These are phyloP conservation scores for Troilus luridus DNA, from an alignment of 2,888 invertebrate species.

Conservation along the genomic window DNA sequence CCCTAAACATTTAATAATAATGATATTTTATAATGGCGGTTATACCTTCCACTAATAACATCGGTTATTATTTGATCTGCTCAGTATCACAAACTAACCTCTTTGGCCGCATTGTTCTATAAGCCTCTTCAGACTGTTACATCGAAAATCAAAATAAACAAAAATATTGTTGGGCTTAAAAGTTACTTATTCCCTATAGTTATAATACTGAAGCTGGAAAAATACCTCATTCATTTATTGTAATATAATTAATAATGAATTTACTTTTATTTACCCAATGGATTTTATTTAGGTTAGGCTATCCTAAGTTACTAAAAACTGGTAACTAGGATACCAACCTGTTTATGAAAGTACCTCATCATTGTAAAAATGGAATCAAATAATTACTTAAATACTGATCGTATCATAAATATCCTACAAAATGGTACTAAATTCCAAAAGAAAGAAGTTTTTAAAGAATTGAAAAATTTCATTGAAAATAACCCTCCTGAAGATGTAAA, in stretches of 20 bases:
- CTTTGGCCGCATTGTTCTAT: too few relatives aligned
- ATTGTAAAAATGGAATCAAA: not conserved
- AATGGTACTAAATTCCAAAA: slow-evolving; percentile 59
- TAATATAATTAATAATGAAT: not conserved
- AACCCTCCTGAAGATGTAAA: slow-evolving; percentile 26
- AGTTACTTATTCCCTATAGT: not conserved
- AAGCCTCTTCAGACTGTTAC: too few relatives aligned
- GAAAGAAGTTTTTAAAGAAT: slow-evolving; percentile 57
- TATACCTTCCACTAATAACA: too few relatives aligned
- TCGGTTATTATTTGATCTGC: too few relatives aligned
- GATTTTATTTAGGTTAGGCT: not conserved
- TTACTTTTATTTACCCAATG: not conserved
- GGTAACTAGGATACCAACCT: slow-evolving; percentile 20
- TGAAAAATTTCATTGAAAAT: not conserved
- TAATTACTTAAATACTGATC: slow-evolving; percentile 47
- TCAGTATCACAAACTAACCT: too few relatives aligned
- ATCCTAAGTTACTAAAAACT: not conserved
- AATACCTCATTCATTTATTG: not conserved
- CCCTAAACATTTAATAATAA: too few relatives aligned
- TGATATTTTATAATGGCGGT: too few relatives aligned
- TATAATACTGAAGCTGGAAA: not conserved
- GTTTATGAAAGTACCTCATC: not conserved
- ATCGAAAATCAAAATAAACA: too few relatives aligned
- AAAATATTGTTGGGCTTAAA: not conserved
- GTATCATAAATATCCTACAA: slow-evolving; percentile 60